These are phyloP conservation scores for Xanthorhoe designata DNA, from an alignment of 2,888 invertebrate species.

Conservation along the genomic window DNA sequence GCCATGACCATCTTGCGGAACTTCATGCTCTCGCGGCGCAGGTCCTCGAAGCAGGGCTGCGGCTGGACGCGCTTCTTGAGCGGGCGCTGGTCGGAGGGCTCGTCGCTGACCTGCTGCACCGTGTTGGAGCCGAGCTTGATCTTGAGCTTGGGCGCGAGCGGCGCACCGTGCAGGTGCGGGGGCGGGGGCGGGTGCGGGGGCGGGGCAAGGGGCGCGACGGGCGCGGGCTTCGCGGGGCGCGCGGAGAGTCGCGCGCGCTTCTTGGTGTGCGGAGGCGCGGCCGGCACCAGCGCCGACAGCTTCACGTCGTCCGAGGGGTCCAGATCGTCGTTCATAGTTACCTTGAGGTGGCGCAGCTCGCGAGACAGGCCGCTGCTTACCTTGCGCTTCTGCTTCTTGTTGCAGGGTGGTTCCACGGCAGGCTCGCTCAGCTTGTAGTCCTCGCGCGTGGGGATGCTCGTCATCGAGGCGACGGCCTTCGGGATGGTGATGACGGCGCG, in stretches of 20 bases:
- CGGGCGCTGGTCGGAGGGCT: conserved; percentile 87
- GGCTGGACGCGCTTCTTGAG: conserved; percentile 91
- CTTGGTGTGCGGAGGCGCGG: conserved; percentile 57
- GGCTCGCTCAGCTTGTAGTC: conserved; percentile 90
- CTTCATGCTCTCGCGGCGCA: conserved; percentile 94
- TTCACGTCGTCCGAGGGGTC: conserved; percentile 74
- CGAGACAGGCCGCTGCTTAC: conserved; percentile 82
- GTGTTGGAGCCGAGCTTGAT: conserved; percentile 89
- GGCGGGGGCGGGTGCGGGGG: conserved; percentile 56
- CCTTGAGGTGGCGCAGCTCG: conserved; percentile 88
- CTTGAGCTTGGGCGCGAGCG: conserved; percentile 89
- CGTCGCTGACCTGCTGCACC: conserved; percentile 82
- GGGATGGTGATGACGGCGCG: conserved; percentile 93
- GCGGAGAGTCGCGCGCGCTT: conserved; percentile 63
- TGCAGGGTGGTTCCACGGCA: conserved; percentile 84
- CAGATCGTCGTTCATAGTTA: conserved; percentile 84
- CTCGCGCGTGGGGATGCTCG: conserved; percentile 93
- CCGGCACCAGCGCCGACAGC: conserved; percentile 55
- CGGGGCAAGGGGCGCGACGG: conserved; percentile 55
- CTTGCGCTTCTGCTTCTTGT: conserved; percentile 88
- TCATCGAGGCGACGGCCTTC: conserved; percentile 95
- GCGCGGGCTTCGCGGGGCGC: conserved; percentile 58
- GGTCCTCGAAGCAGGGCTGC: conserved; percentile 91
- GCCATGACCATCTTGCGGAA: conserved; percentile 94
- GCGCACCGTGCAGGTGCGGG: conserved; percentile 55